Evolutionary conservation across 2,888 invertebrate species (phyloP).

Genomic region (Melikaiella ostensackeni): DNA sequence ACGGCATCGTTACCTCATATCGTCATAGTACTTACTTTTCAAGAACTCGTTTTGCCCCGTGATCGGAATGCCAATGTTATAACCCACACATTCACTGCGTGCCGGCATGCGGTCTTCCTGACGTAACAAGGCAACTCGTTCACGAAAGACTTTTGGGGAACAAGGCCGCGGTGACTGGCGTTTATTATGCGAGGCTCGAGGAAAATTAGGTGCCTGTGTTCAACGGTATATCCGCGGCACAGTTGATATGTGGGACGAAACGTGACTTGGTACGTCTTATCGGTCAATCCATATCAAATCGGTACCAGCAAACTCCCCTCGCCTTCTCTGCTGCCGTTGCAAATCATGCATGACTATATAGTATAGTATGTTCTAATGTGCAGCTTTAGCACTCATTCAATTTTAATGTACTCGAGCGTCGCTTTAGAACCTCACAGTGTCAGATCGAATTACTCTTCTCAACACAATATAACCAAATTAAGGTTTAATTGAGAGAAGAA

Average conservation of each 20-base stretch:
- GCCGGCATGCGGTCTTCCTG: conserved; percentile 49
- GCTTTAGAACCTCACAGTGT: conserved; percentile 2
- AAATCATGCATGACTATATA: conserved; percentile 36
- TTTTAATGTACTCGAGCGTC: conserved; percentile 10
- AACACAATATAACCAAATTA: not conserved
- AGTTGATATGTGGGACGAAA: conserved; percentile 67
- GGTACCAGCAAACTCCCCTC: conserved; percentile 46
- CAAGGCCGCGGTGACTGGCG: conserved; percentile 57
- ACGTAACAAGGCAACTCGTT: conserved; percentile 52
- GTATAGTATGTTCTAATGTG: conserved; percentile 15
- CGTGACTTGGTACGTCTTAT: conserved; percentile 62
- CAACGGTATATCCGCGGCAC: conserved; percentile 57
- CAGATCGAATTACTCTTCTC: conserved; percentile 3
- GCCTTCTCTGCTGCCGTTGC: conserved; percentile 26
- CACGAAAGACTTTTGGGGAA: conserved; percentile 55
- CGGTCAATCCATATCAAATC: conserved; percentile 55
- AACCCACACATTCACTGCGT: conserved; percentile 41
- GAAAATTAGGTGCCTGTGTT: conserved; percentile 62
- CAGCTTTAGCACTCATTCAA: conserved; percentile 18
- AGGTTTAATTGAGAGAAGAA: not conserved
- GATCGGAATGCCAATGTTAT: conserved; percentile 50
- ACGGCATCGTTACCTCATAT: conserved; percentile 42
- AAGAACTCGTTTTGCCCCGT: conserved; percentile 49
- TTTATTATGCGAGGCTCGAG: conserved; percentile 63
- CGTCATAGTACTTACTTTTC: conserved; percentile 47